Conservation (phyloP, 2,888 invertebrate genomes). For the Cacoxenus indagator region DNA sequence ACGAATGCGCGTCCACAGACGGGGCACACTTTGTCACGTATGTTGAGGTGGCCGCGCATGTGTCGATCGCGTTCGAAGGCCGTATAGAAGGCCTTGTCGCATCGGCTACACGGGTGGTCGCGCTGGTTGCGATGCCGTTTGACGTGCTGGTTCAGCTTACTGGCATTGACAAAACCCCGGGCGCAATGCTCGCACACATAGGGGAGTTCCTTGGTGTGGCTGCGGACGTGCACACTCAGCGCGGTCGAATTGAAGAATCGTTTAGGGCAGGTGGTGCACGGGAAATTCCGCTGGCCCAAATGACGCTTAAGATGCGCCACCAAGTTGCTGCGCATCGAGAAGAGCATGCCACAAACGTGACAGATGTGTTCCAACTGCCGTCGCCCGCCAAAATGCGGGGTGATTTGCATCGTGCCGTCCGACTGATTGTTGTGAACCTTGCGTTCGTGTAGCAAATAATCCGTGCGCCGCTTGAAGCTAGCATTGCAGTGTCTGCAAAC, state of each 20-base stretch:
- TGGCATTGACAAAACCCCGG: conserved; percentile 62
- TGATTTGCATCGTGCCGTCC: not conserved
- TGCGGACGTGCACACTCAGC: conserved; percentile 57
- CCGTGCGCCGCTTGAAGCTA: conserved; percentile 54
- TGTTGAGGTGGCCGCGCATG: conserved; percentile 59
- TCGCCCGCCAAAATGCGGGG: too few relatives aligned
- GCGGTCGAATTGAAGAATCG: conserved; percentile 59
- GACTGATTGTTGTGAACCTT: conserved; percentile 41
- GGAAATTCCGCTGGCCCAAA: conserved; percentile 51
- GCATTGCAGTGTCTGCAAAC: conserved; percentile 46
- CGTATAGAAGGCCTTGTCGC: conserved; percentile 63
- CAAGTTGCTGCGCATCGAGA: conserved; percentile 59
- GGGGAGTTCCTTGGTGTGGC: conserved; percentile 62
- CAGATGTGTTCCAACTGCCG: conserved; percentile 52
- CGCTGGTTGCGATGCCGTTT: conserved; percentile 60
- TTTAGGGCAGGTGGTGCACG: conserved; percentile 56
- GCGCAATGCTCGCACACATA: conserved; percentile 66
- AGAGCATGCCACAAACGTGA: conserved; percentile 62
- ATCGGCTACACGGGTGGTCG: conserved; percentile 57
- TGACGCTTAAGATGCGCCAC: conserved; percentile 58
- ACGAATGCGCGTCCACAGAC: conserved; percentile 63
- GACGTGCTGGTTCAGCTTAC: conserved; percentile 65
- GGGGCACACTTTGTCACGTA: conserved; percentile 63
- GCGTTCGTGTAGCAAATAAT: conserved; percentile 50
- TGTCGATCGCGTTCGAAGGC: conserved; percentile 64